A percentile compares a stretch with the other conserved stretches of the same genome.
phyloP scores from a whole-genome alignment of 2,888 invertebrate species.

The Folsomia manolachei region DNA sequence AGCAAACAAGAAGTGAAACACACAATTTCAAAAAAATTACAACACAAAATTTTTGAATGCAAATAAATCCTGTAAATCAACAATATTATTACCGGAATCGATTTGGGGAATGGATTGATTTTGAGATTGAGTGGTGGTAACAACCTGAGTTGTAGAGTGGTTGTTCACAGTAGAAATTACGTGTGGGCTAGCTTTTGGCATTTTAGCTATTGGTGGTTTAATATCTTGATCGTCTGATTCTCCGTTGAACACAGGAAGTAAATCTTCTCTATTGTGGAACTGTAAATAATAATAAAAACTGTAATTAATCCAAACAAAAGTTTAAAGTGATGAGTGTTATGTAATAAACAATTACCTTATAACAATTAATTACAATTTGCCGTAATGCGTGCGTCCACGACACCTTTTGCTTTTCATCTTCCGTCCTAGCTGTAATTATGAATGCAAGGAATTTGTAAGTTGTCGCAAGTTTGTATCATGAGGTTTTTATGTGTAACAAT shows the following conservation, averaged over 20 bases:
- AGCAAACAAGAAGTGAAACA: not conserved
- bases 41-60: too few relatives aligned
- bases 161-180: conserved; percentile 30
- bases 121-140: conserved; percentile 40
- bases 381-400: conserved; percentile 96
- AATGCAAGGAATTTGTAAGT: too few relatives aligned
- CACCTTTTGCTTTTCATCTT: conserved; percentile 96
- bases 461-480: too few relatives aligned
- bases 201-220: conserved; percentile 58
- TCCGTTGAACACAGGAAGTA: conserved; percentile 89
- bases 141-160: conserved; percentile 15
- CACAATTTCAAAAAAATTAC: not conserved
- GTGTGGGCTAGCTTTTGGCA: conserved; percentile 70
- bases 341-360: too few relatives aligned
- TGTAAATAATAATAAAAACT: not conserved
- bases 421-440: conserved; percentile 88
- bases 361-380: conserved; percentile 96
- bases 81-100: too few relatives aligned
- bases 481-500: too few relatives aligned
- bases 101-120: conserved; percentile 47
- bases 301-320: too few relatives aligned
- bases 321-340: too few relatives aligned
- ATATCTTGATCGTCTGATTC: conserved; percentile 75
- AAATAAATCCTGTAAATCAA: too few relatives aligned
- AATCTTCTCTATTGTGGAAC: conserved; percentile 92